Percentiles rank a stretch among this genome's conserved stretches.
phyloP scores from a whole-genome alignment of 2,113 vertebrate species.

The Notothenia rossii region DNA sequence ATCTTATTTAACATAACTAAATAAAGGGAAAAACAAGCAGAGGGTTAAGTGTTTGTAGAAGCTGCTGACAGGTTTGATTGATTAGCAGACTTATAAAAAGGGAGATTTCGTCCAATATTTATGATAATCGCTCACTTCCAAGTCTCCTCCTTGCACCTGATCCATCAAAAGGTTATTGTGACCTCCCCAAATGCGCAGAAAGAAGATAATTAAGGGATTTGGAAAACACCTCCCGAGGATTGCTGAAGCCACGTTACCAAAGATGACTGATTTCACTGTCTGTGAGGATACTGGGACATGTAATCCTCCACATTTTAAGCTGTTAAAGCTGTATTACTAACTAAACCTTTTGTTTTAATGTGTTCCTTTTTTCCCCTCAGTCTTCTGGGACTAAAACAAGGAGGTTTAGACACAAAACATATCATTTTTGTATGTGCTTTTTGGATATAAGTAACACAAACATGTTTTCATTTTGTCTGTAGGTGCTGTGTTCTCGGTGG shows the following conservation, averaged over 20 bases:
- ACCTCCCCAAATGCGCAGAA: neutral
- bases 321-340: neutral
- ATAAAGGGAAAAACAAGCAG: constrained; percentile 22
- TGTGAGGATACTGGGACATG: neutral
- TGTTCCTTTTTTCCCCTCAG: too few species aligned
- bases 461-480: constrained; percentile 1
- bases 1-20: neutral
- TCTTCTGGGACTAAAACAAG: neutral
- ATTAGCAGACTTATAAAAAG: constrained; percentile 27
- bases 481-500: too few species aligned
- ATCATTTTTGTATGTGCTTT: neutral
- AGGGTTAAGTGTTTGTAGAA: constrained; percentile 3
- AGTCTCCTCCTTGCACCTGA: constrained; percentile 4
- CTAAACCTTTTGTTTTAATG: neutral
- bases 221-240: neutral
- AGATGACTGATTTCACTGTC: neutral
- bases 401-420: neutral
- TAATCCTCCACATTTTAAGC: neutral
- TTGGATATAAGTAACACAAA: neutral
- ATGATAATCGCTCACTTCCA: neutral
- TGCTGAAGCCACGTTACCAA: neutral
- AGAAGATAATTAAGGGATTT: neutral
- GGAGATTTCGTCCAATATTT: constrained; percentile 7
- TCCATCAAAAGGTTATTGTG: neutral
- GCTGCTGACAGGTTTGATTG: constrained; percentile 21